Evolutionary conservation across 2,797 vertebrate species (phyloP).

Genomic region (Coreius guichenoti): DNA sequence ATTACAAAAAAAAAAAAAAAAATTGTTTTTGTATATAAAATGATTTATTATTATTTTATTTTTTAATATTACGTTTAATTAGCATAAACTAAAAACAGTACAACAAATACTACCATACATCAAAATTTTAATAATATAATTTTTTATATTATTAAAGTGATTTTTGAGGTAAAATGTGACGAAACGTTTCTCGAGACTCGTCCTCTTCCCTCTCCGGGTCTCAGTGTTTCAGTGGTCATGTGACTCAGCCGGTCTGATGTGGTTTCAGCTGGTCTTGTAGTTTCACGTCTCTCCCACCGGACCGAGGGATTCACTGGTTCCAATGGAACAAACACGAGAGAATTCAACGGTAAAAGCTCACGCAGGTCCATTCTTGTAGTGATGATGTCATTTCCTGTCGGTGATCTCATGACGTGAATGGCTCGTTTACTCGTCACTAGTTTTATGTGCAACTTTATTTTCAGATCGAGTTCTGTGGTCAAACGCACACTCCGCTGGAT

Average conservation of each 20-base stretch:
- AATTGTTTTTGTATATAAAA: neutral
- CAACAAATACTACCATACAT: neutral
- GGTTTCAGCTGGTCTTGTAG: neutral
- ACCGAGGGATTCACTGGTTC: neutral
- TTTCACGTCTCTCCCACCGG: neutral
- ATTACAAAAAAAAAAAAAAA: neutral
- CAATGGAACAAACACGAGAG: neutral
- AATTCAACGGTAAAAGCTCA: neutral
- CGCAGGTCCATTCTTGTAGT: too few species aligned
- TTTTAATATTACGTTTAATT: neutral
- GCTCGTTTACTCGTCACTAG: too few species aligned
- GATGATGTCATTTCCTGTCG: neutral
- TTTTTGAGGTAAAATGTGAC: neutral
- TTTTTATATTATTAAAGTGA: too few species aligned
- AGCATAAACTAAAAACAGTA: neutral
- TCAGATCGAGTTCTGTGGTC: neutral
- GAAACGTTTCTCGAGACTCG: neutral
- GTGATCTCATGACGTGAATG: neutral
- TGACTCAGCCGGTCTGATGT: neutral
- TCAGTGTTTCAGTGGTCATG: neutral
- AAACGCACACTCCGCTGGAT: neutral
- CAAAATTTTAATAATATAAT: neutral
- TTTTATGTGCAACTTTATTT: neutral
- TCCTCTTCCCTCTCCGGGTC: neutral
- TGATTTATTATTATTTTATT: neutral